These are phyloP conservation scores for Watsonalla cultraria DNA, from an alignment of 2,888 invertebrate species.

Conservation along the genomic window DNA sequence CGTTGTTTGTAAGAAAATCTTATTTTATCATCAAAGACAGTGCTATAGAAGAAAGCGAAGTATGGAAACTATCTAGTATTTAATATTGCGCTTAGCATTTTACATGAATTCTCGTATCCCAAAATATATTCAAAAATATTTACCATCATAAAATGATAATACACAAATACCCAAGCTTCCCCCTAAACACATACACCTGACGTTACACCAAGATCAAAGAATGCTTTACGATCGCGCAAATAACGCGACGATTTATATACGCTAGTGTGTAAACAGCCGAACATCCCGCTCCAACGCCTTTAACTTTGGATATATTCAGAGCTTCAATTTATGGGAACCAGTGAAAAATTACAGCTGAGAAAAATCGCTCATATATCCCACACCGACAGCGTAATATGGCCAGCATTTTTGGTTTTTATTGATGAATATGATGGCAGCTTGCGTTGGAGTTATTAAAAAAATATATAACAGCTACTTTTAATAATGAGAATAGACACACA, in stretches of 20 bases:
- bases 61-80: too few species aligned
- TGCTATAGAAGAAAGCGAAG: too few species aligned
- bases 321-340: conserved; percentile 16
- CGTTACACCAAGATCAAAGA: conserved; percentile 22
- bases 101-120: too few species aligned
- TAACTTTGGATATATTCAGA: conserved; percentile 15
- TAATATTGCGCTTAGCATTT: too few species aligned
- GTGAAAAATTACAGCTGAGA: conserved; percentile 11
- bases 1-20: too few species aligned
- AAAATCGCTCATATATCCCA: conserved; percentile 6
- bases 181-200: conserved; percentile 6
- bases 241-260: conserved; percentile 25
- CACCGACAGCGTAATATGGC: neutral
- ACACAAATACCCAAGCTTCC: neutral
- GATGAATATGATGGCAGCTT: neutral
- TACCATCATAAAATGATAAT: too few species aligned
- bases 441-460: neutral
- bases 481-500: too few species aligned
- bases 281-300: conserved; percentile 12
- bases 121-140: too few species aligned
- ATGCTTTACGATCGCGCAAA: conserved; percentile 24
- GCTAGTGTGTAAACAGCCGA: conserved; percentile 24
- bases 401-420: neutral
- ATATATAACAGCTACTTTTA: too few species aligned
- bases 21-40: too few species aligned